Conservation (phyloP, 2,797 vertebrate species). For the Enteromius anoplus region DNA sequence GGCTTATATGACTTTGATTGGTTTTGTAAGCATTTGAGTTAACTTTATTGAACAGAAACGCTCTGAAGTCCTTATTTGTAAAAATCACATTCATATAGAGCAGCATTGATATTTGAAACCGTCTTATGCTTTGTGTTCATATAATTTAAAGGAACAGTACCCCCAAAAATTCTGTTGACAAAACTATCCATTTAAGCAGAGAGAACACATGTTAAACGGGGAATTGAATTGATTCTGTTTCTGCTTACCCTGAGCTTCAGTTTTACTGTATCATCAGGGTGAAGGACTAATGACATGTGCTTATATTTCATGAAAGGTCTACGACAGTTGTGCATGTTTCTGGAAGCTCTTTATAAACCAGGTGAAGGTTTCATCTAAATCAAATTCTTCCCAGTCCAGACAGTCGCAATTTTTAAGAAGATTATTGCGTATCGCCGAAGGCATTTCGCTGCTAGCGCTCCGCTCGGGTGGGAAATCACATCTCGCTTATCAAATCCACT, state of each 20-base stretch:
- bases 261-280: neutral
- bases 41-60: neutral
- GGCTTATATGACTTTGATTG: neutral
- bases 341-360: neutral
- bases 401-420: constrained; percentile 11
- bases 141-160: neutral
- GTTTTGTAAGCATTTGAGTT: neutral
- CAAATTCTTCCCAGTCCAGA: constrained; percentile 30
- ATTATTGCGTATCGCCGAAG: constrained; percentile 30
- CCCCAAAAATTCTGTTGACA: no score
- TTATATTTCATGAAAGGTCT: neutral
- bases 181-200: neutral
- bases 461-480: constrained; percentile 41
- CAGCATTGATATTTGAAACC: neutral
- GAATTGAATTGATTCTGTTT: neutral
- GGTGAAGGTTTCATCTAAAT: neutral
- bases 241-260: neutral
- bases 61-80: neutral
- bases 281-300: neutral
- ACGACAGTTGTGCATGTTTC: neutral
- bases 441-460: constrained; percentile 22
- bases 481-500: constrained; percentile 26
- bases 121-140: neutral
- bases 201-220: neutral
- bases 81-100: neutral